Evolutionary conservation across 2,113 vertebrate species (phyloP).

Genomic region (Galeopterus variegatus): DNA sequence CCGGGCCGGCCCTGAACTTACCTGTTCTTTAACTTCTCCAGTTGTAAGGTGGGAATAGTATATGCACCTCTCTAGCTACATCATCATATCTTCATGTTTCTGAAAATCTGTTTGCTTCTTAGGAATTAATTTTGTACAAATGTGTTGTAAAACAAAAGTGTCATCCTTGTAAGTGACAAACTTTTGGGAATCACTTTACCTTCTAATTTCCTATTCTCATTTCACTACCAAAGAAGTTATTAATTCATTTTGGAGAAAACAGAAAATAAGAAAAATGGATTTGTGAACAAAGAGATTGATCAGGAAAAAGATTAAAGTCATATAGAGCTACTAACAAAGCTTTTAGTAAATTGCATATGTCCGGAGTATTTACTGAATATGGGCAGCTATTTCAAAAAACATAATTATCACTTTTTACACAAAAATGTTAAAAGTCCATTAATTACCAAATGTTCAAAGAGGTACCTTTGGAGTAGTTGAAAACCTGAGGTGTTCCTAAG

Average conservation of each 20-base stretch:
- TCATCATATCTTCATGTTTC: background rate
- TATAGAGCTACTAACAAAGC: background rate
- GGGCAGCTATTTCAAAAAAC: conserved; percentile 29
- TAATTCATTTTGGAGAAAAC: background rate
- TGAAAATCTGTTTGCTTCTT: background rate
- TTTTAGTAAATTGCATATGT: background rate
- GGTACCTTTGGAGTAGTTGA: background rate
- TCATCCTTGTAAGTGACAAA: background rate
- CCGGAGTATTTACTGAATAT: conserved; percentile 16
- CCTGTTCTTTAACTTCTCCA: background rate
- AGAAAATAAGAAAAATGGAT: conserved; percentile 12
- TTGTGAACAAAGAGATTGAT: background rate
- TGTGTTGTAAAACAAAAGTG: background rate
- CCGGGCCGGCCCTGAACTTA: too few relatives aligned
- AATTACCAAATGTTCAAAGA: background rate
- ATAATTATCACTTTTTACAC: conserved; percentile 1
- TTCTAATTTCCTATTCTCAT: background rate
- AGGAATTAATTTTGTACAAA: background rate
- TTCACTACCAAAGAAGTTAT: background rate
- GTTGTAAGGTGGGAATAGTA: background rate
- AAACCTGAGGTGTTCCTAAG: background rate
- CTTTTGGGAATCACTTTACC: background rate
- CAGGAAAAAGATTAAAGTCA: background rate
- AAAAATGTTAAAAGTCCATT: background rate
- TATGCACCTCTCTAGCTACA: accelerated